Evolutionary conservation across 2,888 invertebrate species (phyloP).

Genomic region (Platynereis dumerilii): DNA sequence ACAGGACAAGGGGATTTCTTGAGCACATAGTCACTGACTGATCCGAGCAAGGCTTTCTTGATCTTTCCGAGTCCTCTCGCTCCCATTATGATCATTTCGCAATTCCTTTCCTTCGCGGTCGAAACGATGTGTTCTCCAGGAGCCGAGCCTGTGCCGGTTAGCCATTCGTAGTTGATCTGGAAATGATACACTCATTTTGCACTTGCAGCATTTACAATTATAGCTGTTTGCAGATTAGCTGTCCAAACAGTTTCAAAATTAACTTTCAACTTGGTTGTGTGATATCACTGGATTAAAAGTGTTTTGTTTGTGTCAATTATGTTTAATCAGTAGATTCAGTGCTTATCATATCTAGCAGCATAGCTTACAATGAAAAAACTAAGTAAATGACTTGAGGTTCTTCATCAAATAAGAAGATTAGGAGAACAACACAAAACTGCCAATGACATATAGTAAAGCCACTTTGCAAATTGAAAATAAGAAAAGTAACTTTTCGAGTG

Average conservation of each 20-base stretch:
- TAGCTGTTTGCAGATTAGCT: no score
- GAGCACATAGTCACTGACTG: slow-evolving; percentile 38
- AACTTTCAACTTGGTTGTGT: no score
- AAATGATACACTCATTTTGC: slow-evolving; percentile 5
- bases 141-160: slow-evolving; percentile 31
- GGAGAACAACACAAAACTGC: no score
- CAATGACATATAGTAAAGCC: no score
- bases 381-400: no score
- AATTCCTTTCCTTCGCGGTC: slow-evolving; percentile 29
- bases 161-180: slow-evolving; percentile 36
- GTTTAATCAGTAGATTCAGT: neutral
- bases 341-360: neutral
- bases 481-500: no score
- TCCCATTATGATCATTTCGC: slow-evolving; percentile 38
- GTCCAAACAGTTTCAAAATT: no score
- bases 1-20: slow-evolving; percentile 34
- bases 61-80: slow-evolving; percentile 38
- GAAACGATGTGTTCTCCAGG: slow-evolving; percentile 34
- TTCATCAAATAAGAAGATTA: no score
- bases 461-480: no score
- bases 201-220: neutral
- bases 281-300: no score
- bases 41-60: slow-evolving; percentile 35
- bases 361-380: no score
- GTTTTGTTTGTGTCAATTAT: no score